These are phyloP conservation scores for Syngnathus typhle DNA, from an alignment of 2,113 vertebrate species.

Conservation along the genomic window DNA sequence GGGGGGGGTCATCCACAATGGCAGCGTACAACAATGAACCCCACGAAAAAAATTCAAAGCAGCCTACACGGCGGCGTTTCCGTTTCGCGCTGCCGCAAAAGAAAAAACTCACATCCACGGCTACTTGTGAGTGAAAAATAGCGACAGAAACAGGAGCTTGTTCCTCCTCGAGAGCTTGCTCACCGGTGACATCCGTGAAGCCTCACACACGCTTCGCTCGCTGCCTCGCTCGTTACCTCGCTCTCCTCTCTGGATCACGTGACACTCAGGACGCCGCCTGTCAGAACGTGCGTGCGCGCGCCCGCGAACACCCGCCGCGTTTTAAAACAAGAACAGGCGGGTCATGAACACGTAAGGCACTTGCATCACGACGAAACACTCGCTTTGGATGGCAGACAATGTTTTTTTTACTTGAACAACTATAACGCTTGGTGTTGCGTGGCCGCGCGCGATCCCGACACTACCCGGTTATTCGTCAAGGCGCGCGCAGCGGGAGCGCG, in stretches of 20 bases:
- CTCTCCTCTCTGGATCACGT: slow-evolving; percentile 39
- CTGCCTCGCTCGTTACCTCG: slow-evolving; percentile 26
- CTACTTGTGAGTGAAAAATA: neutral
- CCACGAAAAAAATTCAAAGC: neutral
- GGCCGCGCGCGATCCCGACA: slow-evolving; percentile 36
- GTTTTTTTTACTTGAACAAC: too few species aligned
- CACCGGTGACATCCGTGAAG: slow-evolving; percentile 43
- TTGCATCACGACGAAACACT: neutral
- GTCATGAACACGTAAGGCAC: neutral
- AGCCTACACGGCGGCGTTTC: slow-evolving; percentile 8
- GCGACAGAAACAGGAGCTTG: neutral
- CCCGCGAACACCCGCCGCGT: neutral
- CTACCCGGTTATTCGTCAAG: slow-evolving; percentile 33
- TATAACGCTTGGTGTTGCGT: neutral
- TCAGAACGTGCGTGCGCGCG: slow-evolving; percentile 22
- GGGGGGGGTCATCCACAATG: neutral
- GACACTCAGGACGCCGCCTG: slow-evolving; percentile 45
- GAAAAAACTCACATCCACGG: slow-evolving; percentile 27
- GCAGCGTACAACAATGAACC: slow-evolving; percentile 9
- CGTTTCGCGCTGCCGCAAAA: slow-evolving; percentile 17
- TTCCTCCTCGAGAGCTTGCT: slow-evolving; percentile 2
- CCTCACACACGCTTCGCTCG: slow-evolving; percentile 51
- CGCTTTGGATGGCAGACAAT: too few species aligned
- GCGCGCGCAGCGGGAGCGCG: slow-evolving; percentile 42
- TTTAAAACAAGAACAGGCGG: neutral